phyloP scores from a whole-genome alignment of 2,888 invertebrate genomes.

The Villa cingulata region DNA sequence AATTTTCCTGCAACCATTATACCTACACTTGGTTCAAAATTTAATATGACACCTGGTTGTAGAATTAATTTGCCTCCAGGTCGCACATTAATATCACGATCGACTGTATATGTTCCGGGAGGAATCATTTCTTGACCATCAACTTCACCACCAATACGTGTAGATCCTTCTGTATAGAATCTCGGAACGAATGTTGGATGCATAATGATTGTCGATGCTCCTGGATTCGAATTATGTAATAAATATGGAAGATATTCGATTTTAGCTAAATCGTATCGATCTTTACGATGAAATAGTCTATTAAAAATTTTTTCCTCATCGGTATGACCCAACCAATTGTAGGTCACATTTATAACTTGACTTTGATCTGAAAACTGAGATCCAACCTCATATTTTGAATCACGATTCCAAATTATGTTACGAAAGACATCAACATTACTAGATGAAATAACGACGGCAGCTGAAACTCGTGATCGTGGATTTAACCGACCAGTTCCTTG shows the following conservation, averaged over 20 bases:
- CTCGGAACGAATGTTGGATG: constrained; percentile 65
- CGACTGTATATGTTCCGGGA: constrained; percentile 81
- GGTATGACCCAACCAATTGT: constrained; percentile 80
- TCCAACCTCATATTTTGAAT: constrained; percentile 86
- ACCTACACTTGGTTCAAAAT: constrained; percentile 85
- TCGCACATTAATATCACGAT: constrained; percentile 84
- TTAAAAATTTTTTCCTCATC: constrained; percentile 61
- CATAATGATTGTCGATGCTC: constrained; percentile 66
- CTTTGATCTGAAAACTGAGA: constrained; percentile 92
- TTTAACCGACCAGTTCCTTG: constrained; percentile 52
- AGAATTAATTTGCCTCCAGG: constrained; percentile 85
- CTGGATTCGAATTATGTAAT: constrained; percentile 77
- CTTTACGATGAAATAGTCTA: constrained; percentile 69
- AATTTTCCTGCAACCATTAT: constrained; percentile 92
- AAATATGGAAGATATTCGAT: constrained; percentile 85
- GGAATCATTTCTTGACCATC: constrained; percentile 74
- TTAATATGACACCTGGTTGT: constrained; percentile 74
- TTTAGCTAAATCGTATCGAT: constrained; percentile 88
- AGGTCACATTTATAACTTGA: constrained; percentile 81
- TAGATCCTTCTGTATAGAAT: constrained; percentile 55
- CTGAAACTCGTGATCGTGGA: constrained; percentile 84
- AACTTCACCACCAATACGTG: constrained; percentile 78
- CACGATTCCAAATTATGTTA: constrained; percentile 83
- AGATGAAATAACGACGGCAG: constrained; percentile 82
- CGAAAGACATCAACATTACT: constrained; percentile 77